These are phyloP conservation scores for Arothron firmamentum DNA, from an alignment of 2,113 vertebrate species.

Conservation along the genomic window DNA sequence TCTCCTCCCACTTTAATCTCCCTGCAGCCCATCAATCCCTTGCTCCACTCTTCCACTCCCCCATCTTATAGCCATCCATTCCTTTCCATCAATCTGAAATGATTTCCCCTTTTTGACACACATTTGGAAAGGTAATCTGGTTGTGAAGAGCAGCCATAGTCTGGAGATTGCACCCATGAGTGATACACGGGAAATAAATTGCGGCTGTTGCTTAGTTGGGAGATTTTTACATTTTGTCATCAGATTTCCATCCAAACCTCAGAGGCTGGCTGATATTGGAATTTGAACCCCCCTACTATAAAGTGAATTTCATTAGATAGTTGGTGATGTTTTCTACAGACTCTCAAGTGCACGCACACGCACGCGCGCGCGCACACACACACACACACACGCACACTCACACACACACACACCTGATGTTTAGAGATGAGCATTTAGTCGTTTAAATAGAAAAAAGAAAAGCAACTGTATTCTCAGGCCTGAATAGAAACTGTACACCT, in stretches of 20 bases:
- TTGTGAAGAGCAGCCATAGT: conserved; percentile 19
- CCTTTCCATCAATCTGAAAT: conserved; percentile 50
- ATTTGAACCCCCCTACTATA: conserved; percentile 18
- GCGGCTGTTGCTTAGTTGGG: conserved; percentile 9
- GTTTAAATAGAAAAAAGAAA: conserved; percentile 53
- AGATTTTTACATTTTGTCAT: not conserved
- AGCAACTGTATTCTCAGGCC: conserved; percentile 55
- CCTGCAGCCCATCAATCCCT: conserved; percentile 48
- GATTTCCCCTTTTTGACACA: not conserved
- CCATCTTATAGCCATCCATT: conserved; percentile 45
- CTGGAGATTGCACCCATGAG: not conserved
- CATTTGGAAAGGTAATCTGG: conserved; percentile 28
- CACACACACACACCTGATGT: conserved; percentile 44
- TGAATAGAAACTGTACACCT: conserved; percentile 46
- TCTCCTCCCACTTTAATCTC: conserved; percentile 60
- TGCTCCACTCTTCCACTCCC: conserved; percentile 22
- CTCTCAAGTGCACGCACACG: conserved; percentile 5
- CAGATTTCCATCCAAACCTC: conserved; percentile 2
- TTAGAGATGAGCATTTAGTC: conserved; percentile 53
- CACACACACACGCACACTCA: conserved; percentile 17
- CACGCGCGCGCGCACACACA: conserved; percentile 6
- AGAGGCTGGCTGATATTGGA: conserved; percentile 30
- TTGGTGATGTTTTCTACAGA: conserved; percentile 22
- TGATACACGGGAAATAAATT: conserved; percentile 6
- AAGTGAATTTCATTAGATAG: conserved; percentile 26